phyloP scores from a whole-genome alignment of 1,140 invertebrate genomes.

The Drosophila elegans region DNA sequence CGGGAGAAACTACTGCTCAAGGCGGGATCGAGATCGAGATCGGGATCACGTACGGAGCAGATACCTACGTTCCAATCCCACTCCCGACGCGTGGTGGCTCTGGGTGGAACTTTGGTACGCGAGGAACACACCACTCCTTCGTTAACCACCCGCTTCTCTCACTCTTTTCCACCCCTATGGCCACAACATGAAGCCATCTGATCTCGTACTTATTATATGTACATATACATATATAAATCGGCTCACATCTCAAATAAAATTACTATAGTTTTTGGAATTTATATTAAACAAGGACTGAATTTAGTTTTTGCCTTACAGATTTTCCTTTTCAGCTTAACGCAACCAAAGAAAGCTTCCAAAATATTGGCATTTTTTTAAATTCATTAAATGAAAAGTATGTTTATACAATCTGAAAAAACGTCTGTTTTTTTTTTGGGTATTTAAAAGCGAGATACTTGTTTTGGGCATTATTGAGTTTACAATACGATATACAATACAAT shows the following conservation, averaged over 20 bases:
- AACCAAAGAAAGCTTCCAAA: neutral
- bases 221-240: neutral
- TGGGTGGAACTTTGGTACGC: neutral
- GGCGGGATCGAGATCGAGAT: neutral
- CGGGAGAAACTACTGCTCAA: constrained; percentile 10
- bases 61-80: neutral
- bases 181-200: neutral
- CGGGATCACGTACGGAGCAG: neutral
- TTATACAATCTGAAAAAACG: neutral
- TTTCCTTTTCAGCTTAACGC: no score
- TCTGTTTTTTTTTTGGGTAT: neutral
- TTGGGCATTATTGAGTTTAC: neutral
- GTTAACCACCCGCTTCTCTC: neutral
- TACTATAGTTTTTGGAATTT: neutral
- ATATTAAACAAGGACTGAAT: no score
- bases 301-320: no score
- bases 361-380: neutral
- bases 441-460: no score
- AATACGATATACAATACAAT: neutral
- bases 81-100: neutral
- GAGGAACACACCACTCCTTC: neutral
- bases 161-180: neutral
- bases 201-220: neutral
- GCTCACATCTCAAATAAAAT: neutral
- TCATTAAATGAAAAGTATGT: neutral